A percentile compares a stretch with the other conserved stretches of the same genome.
Evolutionary conservation across 2,888 invertebrate species (phyloP).

Genomic region (Trypoxylon attenuatum): DNA sequence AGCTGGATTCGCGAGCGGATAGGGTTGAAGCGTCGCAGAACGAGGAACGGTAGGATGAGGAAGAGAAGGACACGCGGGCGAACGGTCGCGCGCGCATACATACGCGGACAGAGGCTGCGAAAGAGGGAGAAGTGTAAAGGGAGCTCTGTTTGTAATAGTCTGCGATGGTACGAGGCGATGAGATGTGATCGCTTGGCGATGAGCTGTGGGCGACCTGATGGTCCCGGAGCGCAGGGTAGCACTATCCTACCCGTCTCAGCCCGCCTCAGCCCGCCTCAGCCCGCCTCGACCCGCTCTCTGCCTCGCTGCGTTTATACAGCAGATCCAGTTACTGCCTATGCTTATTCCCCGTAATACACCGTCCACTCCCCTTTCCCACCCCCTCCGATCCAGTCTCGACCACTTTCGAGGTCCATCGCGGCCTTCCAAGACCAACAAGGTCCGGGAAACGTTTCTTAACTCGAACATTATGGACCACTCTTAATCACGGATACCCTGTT

Average conservation of each 20-base stretch:
- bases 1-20: slow-evolving; percentile 64
- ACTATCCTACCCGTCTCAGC: slow-evolving; percentile 39
- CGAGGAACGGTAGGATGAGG: neutral
- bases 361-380: slow-evolving; percentile 32
- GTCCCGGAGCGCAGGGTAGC: slow-evolving; percentile 72
- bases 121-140: slow-evolving; percentile 49
- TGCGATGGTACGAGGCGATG: slow-evolving; percentile 72
- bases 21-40: slow-evolving; percentile 54
- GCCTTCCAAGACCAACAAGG: too few relatives aligned
- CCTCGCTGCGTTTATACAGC: slow-evolving; percentile 52
- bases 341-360: slow-evolving; percentile 51
- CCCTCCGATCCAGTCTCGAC: neutral
- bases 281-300: slow-evolving; percentile 48
- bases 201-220: slow-evolving; percentile 73
- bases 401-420: neutral
- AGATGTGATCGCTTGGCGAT: slow-evolving; percentile 74
- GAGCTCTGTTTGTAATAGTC: slow-evolving; percentile 68
- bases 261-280: too few relatives aligned
- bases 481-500: too few relatives aligned
- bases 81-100: slow-evolving; percentile 23
- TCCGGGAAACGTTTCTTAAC: too few relatives aligned
- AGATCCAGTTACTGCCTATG: slow-evolving; percentile 67
- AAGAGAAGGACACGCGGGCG: slow-evolving; percentile 20
- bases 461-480: too few relatives aligned
- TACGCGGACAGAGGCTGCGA: slow-evolving; percentile 15